A percentile compares a stretch with the other conserved stretches of the same genome.
These are phyloP conservation scores for Pollachius pollachius DNA, from an alignment of 2,113 vertebrate species.

Conservation along the genomic window DNA sequence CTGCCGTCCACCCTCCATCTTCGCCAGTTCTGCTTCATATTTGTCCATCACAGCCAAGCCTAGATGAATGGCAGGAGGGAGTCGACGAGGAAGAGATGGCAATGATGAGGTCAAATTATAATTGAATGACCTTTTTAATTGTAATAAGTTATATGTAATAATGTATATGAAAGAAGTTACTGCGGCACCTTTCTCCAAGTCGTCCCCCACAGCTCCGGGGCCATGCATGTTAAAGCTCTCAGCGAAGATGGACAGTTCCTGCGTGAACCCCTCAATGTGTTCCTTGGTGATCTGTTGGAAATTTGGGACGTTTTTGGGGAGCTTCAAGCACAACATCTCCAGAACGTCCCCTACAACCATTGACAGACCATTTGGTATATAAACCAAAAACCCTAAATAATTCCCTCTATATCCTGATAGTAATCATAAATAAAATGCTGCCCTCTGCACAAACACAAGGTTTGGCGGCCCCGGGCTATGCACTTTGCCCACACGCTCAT, in stretches of 20 bases:
- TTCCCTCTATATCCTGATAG: no score
- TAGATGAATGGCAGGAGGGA: constrained; percentile 42
- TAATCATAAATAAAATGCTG: no score
- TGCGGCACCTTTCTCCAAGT: constrained; percentile 87
- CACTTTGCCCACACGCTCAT: no score
- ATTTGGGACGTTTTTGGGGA: not conserved
- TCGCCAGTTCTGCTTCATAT: constrained; percentile 79
- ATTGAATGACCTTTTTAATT: no score
- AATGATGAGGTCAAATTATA: no score
- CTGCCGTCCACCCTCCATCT: constrained; percentile 67
- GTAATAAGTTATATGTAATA: not conserved
- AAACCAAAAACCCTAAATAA: no score
- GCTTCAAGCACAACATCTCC: no score
- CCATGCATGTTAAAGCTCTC: constrained; percentile 79
- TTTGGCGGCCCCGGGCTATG: no score
- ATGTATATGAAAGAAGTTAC: not conserved
- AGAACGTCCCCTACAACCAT: no score
- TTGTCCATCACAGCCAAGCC: constrained; percentile 75
- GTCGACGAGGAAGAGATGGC: not conserved
- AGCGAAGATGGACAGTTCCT: constrained; percentile 76
- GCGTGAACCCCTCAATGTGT: constrained; percentile 73
- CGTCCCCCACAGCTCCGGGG: constrained; percentile 85
- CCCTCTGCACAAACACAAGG: no score
- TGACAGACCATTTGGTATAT: no score
- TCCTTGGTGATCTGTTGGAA: constrained; percentile 78